Percentiles rank a stretch among this genome's conserved stretches.
Evolutionary conservation across 2,113 vertebrate genomes (phyloP).

Genomic region (Elgaria multicarinata): DNA sequence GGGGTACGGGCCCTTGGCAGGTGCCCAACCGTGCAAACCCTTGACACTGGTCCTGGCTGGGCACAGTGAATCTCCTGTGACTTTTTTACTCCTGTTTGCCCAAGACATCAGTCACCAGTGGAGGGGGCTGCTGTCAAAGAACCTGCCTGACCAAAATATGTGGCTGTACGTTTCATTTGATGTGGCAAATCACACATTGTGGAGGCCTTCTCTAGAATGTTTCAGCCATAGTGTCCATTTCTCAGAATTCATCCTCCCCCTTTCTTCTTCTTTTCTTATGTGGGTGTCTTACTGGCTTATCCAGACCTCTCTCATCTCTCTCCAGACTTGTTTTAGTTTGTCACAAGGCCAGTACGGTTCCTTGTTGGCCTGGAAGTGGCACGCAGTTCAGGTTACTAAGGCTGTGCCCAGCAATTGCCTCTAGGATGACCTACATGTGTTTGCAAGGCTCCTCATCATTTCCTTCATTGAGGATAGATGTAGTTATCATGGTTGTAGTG

Average conservation of each 20-base stretch:
- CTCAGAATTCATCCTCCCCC: neutral
- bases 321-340: neutral
- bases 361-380: neutral
- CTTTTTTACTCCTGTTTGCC: neutral
- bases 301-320: neutral
- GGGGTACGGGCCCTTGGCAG: no score
- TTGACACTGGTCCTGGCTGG: no score
- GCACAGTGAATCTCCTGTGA: no score
- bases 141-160: neutral
- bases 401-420: neutral
- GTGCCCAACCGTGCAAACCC: no score
- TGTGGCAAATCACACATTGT: neutral
- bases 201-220: neutral
- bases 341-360: neutral
- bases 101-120: neutral
- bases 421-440: neutral
- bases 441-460: neutral
- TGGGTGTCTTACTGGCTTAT: neutral
- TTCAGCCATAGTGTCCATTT: neutral
- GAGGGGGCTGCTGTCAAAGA: neutral
- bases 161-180: no score
- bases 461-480: neutral
- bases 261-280: neutral
- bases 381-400: neutral
- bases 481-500: neutral